These are phyloP conservation scores for Pholis gunnellus DNA, from an alignment of 2,113 vertebrate species.

Conservation along the genomic window DNA sequence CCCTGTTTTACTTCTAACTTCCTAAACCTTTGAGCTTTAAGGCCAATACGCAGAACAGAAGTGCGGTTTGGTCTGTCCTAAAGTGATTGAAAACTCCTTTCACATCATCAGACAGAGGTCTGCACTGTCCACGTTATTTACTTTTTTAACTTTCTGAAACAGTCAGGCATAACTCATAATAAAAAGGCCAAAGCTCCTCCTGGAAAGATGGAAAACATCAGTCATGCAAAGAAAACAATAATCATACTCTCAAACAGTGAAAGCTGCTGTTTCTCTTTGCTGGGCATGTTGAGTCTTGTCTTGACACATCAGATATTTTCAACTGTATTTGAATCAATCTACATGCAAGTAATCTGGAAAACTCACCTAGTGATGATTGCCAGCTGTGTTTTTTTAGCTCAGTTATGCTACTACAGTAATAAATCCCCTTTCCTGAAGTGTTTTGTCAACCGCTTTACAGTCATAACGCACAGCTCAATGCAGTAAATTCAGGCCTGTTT, in stretches of 20 bases:
- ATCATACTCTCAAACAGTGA: not conserved
- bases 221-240: not conserved
- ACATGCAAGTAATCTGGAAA: constrained; percentile 7
- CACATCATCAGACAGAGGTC: not conserved
- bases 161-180: not conserved
- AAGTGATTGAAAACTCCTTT: not conserved
- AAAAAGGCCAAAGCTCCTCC: not conserved
- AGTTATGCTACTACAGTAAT: not conserved
- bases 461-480: not conserved
- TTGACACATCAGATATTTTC: not conserved
- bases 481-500: not conserved
- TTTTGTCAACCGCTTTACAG: not conserved
- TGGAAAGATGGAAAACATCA: not conserved
- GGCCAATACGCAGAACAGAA: not conserved
- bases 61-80: not conserved
- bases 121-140: not conserved
- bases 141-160: not conserved
- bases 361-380: not conserved
- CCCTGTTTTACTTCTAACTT: not conserved
- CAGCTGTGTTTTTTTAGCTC: not conserved
- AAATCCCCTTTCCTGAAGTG: not conserved
- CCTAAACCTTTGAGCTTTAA: not conserved
- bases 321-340: not conserved
- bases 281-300: not conserved
- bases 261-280: not conserved